phyloP scores from a whole-genome alignment of 2,113 vertebrate species.

The Rhynchopsitta pachyrhyncha region DNA sequence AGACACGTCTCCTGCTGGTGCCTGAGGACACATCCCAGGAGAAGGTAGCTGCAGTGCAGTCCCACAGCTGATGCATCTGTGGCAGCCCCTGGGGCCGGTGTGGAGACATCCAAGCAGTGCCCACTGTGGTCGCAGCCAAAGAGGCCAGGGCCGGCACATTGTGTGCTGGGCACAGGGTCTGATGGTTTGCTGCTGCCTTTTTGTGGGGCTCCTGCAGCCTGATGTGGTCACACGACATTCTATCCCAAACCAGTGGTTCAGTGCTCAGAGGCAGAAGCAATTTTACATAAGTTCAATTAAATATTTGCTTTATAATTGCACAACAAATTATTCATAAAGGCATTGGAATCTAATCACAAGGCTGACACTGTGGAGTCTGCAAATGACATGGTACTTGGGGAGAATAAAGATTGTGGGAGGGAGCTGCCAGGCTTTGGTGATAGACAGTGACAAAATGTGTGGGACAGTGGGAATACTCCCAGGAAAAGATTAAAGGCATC shows the following conservation, averaged over 20 bases:
- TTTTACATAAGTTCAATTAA: constrained; percentile 72
- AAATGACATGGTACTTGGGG: constrained; percentile 42
- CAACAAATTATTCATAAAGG: constrained; percentile 74
- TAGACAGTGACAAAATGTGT: not conserved
- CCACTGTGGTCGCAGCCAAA: not conserved
- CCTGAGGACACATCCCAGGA: not conserved
- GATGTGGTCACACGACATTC: fast-evolving
- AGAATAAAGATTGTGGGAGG: constrained; percentile 41
- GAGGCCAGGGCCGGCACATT: not conserved
- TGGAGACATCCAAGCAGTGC: not conserved
- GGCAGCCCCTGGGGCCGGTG: not conserved
- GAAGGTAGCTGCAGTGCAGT: not conserved
- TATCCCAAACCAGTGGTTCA: not conserved
- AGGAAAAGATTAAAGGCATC: not conserved
- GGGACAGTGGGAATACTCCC: not conserved
- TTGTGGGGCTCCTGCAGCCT: not conserved
- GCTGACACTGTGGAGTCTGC: constrained; percentile 46
- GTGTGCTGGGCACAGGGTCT: not conserved
- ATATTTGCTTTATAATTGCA: constrained; percentile 73
- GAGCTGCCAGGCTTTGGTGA: not conserved
- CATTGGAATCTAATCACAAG: constrained; percentile 59
- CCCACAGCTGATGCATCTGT: not conserved
- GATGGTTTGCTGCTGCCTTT: not conserved
- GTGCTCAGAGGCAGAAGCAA: constrained; percentile 48
- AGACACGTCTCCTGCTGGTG: not conserved